Evolutionary conservation across 2,797 vertebrate genomes (phyloP).

Genomic region (Megaceryle alcyon): DNA sequence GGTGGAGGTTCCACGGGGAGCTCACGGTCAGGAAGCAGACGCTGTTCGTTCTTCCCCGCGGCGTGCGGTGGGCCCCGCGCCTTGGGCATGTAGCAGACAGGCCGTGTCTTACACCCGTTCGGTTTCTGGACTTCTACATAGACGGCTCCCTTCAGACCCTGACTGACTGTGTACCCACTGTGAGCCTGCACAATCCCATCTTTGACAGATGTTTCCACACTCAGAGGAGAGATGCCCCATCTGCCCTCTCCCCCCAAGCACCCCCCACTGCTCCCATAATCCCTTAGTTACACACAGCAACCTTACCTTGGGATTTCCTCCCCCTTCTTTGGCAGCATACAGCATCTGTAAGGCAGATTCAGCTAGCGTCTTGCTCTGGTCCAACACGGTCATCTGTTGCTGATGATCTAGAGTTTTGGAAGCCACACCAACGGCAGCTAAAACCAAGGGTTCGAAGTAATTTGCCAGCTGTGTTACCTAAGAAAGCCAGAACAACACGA

Average conservation of each 20-base stretch:
- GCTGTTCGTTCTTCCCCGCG: no score
- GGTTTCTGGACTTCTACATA: no score
- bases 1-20: no score
- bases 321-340: constrained; percentile 97
- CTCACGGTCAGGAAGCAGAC: no score
- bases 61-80: no score
- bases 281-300: not conserved
- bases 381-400: constrained; percentile 96
- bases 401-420: constrained; percentile 94
- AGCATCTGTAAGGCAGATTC: constrained; percentile 98
- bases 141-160: no score
- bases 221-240: not conserved
- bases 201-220: not conserved
- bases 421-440: constrained; percentile 91
- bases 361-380: constrained; percentile 96
- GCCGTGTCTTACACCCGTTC: no score
- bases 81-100: no score
- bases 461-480: constrained; percentile 95
- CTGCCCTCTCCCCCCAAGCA: not conserved
- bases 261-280: not conserved
- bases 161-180: no score
- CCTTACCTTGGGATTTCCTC: constrained; percentile 94
- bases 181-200: no score
- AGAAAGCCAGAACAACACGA: not conserved
- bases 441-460: constrained; percentile 95